Percentiles rank a stretch among this genome's conserved stretches.
These are phyloP conservation scores for Orientallactaga sibirica DNA, from an alignment of 2,797 vertebrate species.

Conservation along the genomic window DNA sequence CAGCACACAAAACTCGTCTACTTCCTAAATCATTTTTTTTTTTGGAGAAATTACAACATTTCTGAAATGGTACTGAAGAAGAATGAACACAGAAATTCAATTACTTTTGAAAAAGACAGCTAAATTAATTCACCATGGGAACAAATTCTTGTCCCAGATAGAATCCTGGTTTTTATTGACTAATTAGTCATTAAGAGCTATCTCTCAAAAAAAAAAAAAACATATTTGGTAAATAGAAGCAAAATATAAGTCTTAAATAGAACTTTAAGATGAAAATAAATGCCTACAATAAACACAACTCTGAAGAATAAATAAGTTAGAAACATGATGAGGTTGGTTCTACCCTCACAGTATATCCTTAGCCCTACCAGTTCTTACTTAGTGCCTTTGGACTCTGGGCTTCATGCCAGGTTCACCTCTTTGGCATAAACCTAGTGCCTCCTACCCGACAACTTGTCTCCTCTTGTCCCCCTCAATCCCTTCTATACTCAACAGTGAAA, in stretches of 20 bases:
- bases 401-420: not conserved
- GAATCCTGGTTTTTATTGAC: slow-evolving; percentile 36
- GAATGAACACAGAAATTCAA: slow-evolving; percentile 66
- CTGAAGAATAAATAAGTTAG: slow-evolving; percentile 31
- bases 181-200: slow-evolving; percentile 64
- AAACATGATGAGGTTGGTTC: not conserved
- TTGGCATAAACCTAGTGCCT: not conserved
- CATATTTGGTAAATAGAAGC: slow-evolving; percentile 60
- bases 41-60: slow-evolving; percentile 70
- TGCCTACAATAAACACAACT: not conserved
- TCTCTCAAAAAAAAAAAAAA: slow-evolving; percentile 63
- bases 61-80: slow-evolving; percentile 72
- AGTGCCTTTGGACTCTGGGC: not conserved
- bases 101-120: slow-evolving; percentile 67
- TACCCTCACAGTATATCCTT: not conserved
- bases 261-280: slow-evolving; percentile 58
- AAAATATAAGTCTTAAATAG: slow-evolving; percentile 45
- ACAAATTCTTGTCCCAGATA: slow-evolving; percentile 48
- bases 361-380: not conserved
- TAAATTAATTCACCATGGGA: slow-evolving; percentile 61
- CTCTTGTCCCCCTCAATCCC: not conserved
- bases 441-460: not conserved
- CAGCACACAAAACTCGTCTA: slow-evolving; percentile 66
- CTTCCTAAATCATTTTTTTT: slow-evolving; percentile 56
- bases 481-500: slow-evolving; percentile 4